These are phyloP conservation scores for Gracilinanus agilis DNA, from an alignment of 2,113 vertebrate species.

Conservation along the genomic window DNA sequence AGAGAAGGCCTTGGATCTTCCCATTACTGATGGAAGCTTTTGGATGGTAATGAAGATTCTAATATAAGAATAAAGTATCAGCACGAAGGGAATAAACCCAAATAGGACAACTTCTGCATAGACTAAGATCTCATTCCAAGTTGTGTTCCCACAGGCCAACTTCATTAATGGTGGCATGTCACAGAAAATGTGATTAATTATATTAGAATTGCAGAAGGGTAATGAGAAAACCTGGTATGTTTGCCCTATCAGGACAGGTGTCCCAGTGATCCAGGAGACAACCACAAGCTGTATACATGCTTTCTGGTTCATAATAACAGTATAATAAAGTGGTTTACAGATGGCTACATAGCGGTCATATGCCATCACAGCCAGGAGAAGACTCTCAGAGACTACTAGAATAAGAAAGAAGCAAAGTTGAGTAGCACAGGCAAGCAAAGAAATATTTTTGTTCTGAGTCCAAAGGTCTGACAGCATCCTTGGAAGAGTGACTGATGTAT, in stretches of 20 bases:
- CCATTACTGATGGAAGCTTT: slow-evolving; percentile 4
- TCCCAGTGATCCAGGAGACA: slow-evolving; percentile 53
- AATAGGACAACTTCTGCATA: background rate
- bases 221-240: background rate
- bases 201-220: background rate
- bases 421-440: slow-evolving; percentile 10
- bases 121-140: background rate
- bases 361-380: slow-evolving; percentile 5
- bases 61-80: slow-evolving; percentile 17
- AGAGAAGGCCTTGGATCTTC: slow-evolving; percentile 19
- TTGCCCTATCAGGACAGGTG: background rate
- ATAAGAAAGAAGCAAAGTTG: slow-evolving; percentile 54
- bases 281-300: slow-evolving; percentile 42
- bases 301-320: slow-evolving; percentile 34
- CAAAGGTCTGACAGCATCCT: no score
- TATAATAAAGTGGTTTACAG: slow-evolving; percentile 65
- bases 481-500: slow-evolving; percentile 4
- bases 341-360: slow-evolving; percentile 54
- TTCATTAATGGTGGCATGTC: background rate
- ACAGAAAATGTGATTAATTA: background rate
- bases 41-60: slow-evolving; percentile 33
- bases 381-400: slow-evolving; percentile 35
- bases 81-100: background rate
- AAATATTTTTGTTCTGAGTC: slow-evolving; percentile 38
- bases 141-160: background rate